Evolutionary conservation across 92 coral and sea anemone genomes (phyloP).

Genomic region (Galaxea fascicularis): DNA sequence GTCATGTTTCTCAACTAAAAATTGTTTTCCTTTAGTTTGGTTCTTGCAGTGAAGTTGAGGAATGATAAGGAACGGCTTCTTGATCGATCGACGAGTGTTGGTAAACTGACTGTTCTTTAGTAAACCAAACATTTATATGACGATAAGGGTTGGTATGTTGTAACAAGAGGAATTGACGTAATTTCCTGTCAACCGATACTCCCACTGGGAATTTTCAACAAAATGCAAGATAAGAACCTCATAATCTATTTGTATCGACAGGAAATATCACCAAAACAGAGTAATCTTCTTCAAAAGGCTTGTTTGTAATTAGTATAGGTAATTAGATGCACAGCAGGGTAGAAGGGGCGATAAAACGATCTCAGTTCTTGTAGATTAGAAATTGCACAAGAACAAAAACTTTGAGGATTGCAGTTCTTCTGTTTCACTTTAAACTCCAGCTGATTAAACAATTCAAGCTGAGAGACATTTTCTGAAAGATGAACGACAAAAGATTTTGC

Average conservation of each 20-base stretch:
- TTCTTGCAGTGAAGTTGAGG: neutral
- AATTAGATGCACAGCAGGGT: conserved; percentile 10
- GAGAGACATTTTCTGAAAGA: neutral
- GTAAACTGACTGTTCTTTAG: neutral
- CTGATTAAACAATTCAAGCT: neutral
- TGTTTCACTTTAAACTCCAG: neutral
- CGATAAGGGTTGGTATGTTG: neutral
- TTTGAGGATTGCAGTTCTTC: neutral
- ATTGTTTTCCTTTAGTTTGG: neutral
- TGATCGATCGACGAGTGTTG: neutral
- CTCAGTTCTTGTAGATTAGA: neutral
- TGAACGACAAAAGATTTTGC: too few relatives aligned
- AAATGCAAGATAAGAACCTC: neutral
- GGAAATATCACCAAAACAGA: conserved; percentile 4
- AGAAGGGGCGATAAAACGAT: neutral
- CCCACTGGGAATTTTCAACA: conserved; percentile 2
- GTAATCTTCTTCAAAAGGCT: conserved; percentile 9
- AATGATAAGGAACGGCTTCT: too few relatives aligned
- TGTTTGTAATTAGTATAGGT: conserved; percentile 3
- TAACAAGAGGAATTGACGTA: conserved; percentile 33
- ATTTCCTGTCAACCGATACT: conserved; percentile 34
- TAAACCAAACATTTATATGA: conserved; percentile 25
- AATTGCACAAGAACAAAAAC: neutral
- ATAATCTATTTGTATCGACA: conserved; percentile 10
- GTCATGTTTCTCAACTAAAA: conserved; percentile 14